phyloP scores from a whole-genome alignment of 2,113 vertebrate genomes.

The Melanerpes formicivorus region DNA sequence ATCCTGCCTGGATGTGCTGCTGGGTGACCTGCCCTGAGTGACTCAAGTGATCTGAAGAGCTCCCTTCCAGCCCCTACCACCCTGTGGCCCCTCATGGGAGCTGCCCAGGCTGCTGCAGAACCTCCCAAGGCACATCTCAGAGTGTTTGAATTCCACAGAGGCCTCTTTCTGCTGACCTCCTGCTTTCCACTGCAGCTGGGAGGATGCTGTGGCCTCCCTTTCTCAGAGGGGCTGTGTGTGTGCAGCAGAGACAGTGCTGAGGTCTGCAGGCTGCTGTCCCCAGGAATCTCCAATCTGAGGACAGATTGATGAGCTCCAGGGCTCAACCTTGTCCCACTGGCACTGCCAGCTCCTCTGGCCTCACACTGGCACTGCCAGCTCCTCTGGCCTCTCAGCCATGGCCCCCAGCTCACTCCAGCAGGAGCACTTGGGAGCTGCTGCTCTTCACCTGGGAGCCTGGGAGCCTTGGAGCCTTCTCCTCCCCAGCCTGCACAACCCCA shows the following conservation, averaged over 20 bases:
- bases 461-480: too few species aligned
- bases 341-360: too few species aligned
- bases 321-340: too few species aligned
- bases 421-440: neutral
- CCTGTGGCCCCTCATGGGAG: neutral
- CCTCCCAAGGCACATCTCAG: neutral
- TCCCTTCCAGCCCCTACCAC: too few species aligned
- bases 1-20: too few species aligned
- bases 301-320: neutral
- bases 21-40: too few species aligned
- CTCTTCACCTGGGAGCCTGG: neutral
- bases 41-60: too few species aligned
- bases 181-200: neutral
- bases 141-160: neutral
- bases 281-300: neutral
- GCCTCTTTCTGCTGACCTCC: neutral
- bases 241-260: neutral
- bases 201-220: neutral
- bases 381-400: neutral
- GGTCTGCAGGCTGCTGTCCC: neutral
- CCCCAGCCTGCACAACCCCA: too few species aligned
- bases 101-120: neutral
- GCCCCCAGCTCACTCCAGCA: accelerated
- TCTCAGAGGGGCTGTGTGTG: neutral
- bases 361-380: too few species aligned